Percentiles rank a stretch among this genome's conserved stretches.
Conservation (phyloP, 1,140 invertebrate species). For the Chironomus striatipennis region DNA sequence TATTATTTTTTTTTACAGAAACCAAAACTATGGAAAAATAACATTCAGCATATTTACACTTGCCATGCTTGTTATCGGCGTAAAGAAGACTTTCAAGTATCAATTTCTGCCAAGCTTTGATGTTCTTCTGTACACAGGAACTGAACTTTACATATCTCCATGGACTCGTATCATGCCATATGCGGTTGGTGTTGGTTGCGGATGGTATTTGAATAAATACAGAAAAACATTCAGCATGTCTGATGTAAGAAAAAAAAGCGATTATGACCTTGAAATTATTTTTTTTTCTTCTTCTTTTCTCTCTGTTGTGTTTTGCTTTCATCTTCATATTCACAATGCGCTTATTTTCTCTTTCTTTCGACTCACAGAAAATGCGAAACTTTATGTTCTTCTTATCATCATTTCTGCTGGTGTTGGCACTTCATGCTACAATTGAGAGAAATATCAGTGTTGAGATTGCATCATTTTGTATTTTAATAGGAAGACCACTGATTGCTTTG, state of each 20-base stretch:
- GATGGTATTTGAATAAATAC: constrained; percentile 31
- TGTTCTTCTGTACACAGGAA: constrained; percentile 32
- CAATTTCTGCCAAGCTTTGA: constrained; percentile 37
- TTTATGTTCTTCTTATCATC: constrained; percentile 17
- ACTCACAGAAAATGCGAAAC: not conserved
- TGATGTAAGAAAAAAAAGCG: not conserved
- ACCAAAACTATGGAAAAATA: not conserved
- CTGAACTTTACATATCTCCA: constrained; percentile 36
- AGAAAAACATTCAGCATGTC: not conserved
- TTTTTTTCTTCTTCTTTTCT: not conserved
- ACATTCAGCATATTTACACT: not conserved
- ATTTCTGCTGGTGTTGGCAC: not conserved
- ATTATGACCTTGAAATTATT: not conserved
- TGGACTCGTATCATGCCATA: constrained; percentile 37
- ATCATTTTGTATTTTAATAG: not conserved
- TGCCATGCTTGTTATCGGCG: not conserved
- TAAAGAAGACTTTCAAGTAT: constrained; percentile 29
- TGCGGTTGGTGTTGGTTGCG: constrained; percentile 33
- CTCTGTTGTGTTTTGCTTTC: not conserved
- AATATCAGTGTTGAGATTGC: not conserved
- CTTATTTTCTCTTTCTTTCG: not conserved
- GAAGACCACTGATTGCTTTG: not conserved
- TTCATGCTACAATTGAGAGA: not conserved
- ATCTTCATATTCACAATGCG: no score
- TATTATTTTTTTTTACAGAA: not conserved